Percentiles rank a stretch among this genome's conserved stretches.
phyloP scores from a whole-genome alignment of 2,888 invertebrate genomes.

The Morpho helenor region DNA sequence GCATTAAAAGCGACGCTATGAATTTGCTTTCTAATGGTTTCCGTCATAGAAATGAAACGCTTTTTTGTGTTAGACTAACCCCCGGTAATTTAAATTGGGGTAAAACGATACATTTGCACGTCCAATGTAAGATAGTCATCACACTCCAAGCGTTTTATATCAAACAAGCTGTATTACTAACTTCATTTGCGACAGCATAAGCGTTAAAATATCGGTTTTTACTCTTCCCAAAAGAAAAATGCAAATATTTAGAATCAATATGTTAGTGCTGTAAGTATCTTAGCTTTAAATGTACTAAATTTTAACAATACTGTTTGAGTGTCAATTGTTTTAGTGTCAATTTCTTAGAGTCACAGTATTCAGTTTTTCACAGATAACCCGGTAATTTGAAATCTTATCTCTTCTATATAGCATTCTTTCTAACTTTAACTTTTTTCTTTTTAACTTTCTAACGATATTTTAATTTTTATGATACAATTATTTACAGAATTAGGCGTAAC shows the following conservation, averaged over 20 bases:
- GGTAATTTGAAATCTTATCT: too few species aligned
- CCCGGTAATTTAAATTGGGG: slow-evolving; percentile 25
- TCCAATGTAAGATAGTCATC: slow-evolving; percentile 16
- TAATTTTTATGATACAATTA: too few species aligned
- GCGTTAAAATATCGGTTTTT: neutral
- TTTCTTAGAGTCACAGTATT: too few species aligned
- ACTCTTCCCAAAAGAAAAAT: neutral
- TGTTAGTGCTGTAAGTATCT: neutral
- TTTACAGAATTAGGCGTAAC: too few species aligned
- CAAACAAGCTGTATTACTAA: neutral
- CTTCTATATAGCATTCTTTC: too few species aligned
- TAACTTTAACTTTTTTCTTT: too few species aligned
- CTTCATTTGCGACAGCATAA: too few species aligned
- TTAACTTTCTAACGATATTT: too few species aligned
- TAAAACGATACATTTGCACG: slow-evolving; percentile 27
- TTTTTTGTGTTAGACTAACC: slow-evolving; percentile 9
- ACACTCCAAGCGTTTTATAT: neutral
- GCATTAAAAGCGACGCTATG: neutral
- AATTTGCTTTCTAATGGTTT: slow-evolving; percentile 10
- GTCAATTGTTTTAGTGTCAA: too few species aligned
- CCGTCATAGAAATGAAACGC: slow-evolving; percentile 3
- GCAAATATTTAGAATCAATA: neutral
- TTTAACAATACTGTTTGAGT: neutral
- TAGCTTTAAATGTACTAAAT: neutral
- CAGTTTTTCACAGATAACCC: too few species aligned